Percentiles rank a stretch among this genome's conserved stretches.
Conservation (phyloP, 2,113 vertebrate species). For the Cyprinodon tularosa region DNA sequence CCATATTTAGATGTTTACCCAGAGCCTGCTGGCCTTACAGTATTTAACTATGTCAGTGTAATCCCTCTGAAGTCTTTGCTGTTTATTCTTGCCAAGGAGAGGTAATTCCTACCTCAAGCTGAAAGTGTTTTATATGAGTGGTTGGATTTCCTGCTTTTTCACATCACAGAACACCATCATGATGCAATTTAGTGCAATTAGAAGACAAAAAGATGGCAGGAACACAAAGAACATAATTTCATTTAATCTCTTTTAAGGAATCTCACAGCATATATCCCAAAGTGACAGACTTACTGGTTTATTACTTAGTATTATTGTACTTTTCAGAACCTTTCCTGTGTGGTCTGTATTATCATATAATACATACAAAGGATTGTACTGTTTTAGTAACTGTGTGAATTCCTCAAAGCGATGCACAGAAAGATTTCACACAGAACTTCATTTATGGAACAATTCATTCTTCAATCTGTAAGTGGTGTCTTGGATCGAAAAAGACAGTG, state of each 20-base stretch:
- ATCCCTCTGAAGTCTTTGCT: constrained; percentile 42
- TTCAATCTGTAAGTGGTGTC: constrained; percentile 10
- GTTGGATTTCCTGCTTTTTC: constrained; percentile 46
- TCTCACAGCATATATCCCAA: constrained; percentile 50
- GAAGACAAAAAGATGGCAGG: constrained; percentile 59
- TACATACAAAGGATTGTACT: constrained; percentile 41
- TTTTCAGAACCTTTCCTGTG: constrained; percentile 48
- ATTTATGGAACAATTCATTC: constrained; percentile 47
- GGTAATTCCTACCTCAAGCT: constrained; percentile 41
- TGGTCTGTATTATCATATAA: constrained; percentile 65
- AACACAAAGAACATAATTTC: constrained; percentile 67
- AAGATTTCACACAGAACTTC: constrained; percentile 17
- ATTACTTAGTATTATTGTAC: constrained; percentile 56
- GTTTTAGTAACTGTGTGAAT: constrained; percentile 23
- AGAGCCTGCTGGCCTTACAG: constrained; percentile 31
- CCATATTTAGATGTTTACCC: constrained; percentile 41
- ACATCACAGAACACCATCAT: constrained; percentile 54
- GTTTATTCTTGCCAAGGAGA: constrained; percentile 37
- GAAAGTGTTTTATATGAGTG: constrained; percentile 58
- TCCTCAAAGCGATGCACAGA: constrained; percentile 28
- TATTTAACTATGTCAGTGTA: constrained; percentile 41
- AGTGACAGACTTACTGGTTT: constrained; percentile 46
- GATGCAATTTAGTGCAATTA: constrained; percentile 78
- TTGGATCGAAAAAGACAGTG: background rate
- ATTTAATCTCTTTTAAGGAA: constrained; percentile 67